Evolutionary conservation across 2,113 vertebrate genomes (phyloP).

Genomic region (Okapia johnstoni): DNA sequence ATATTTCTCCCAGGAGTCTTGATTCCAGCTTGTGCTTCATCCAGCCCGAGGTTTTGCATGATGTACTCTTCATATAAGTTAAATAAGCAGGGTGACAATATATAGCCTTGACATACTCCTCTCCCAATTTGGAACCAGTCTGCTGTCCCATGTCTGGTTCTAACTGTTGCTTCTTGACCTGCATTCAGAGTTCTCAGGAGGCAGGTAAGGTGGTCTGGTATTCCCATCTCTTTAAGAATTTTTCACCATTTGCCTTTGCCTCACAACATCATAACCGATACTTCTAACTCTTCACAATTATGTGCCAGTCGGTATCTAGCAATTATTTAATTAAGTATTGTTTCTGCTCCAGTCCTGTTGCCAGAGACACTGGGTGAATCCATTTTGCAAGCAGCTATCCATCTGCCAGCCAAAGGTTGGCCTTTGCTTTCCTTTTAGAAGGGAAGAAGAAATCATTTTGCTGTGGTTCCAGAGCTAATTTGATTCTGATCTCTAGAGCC

Average conservation of each 20-base stretch:
- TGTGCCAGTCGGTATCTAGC: not conserved
- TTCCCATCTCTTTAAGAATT: not conserved
- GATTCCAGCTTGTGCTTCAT: not conserved
- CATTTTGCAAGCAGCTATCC: conserved; percentile 38
- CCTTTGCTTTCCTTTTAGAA: conserved; percentile 52
- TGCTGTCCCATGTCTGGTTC: not conserved
- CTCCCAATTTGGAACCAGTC: not conserved
- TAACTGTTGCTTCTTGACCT: not conserved
- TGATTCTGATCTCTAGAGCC: conserved; percentile 45
- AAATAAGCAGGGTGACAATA: not conserved
- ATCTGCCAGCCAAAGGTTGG: conserved; percentile 48
- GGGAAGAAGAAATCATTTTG: conserved; percentile 42
- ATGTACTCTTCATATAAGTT: not conserved
- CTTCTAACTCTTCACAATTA: not conserved
- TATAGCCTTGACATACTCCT: not conserved
- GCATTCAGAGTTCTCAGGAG: not conserved
- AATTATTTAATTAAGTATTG: conserved; percentile 41
- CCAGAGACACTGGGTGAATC: conserved; percentile 40
- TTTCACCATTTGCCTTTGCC: conserved; percentile 44
- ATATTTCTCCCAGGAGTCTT: not conserved
- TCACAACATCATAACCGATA: not conserved
- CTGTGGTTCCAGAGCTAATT: conserved; percentile 35
- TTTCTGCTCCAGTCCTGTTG: conserved; percentile 47
- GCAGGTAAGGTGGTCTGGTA: too few species aligned
- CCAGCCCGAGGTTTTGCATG: not conserved